A percentile compares a stretch with the other conserved stretches of the same genome.
Conservation (phyloP, 2,888 invertebrate genomes). For the Thyatira batis region DNA sequence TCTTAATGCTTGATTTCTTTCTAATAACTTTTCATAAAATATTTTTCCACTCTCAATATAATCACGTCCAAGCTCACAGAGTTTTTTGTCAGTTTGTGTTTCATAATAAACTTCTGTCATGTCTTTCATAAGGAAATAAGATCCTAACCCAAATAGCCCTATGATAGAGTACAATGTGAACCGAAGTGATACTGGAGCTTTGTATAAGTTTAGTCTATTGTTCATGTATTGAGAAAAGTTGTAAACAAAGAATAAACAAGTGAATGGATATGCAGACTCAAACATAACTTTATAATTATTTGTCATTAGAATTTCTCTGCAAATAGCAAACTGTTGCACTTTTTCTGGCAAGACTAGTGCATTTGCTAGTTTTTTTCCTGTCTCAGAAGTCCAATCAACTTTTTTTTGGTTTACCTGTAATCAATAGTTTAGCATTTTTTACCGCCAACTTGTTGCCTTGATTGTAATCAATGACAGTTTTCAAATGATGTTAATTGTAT, state of each 20-base stretch:
- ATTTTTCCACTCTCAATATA: slow-evolving; percentile 88
- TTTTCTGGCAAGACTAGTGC: slow-evolving; percentile 88
- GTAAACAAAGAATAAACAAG: slow-evolving; percentile 76
- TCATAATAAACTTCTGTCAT: slow-evolving; percentile 84
- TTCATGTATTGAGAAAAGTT: slow-evolving; percentile 79
- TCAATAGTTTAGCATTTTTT: background rate
- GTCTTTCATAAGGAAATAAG: slow-evolving; percentile 86
- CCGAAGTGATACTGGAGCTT: slow-evolving; percentile 74
- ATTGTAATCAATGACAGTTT: too few relatives aligned
- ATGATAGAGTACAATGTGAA: slow-evolving; percentile 78
- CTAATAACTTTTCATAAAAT: slow-evolving; percentile 88
- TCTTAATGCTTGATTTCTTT: slow-evolving; percentile 88
- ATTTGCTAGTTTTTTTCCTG: slow-evolving; percentile 84
- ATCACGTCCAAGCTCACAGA: slow-evolving; percentile 82
- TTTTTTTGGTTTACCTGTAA: slow-evolving; percentile 83
- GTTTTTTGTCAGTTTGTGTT: slow-evolving; percentile 81
- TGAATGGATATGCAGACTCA: slow-evolving; percentile 79
- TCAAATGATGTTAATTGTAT: too few relatives aligned
- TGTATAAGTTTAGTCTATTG: slow-evolving; percentile 77
- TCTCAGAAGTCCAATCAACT: slow-evolving; percentile 85
- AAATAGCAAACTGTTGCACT: slow-evolving; percentile 91
- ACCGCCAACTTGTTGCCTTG: background rate
- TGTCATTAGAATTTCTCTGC: slow-evolving; percentile 86
- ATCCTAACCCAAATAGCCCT: slow-evolving; percentile 79
- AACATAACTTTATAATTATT: slow-evolving; percentile 82